Conservation (phyloP, 2,113 vertebrate species). For the Passer domesticus region DNA sequence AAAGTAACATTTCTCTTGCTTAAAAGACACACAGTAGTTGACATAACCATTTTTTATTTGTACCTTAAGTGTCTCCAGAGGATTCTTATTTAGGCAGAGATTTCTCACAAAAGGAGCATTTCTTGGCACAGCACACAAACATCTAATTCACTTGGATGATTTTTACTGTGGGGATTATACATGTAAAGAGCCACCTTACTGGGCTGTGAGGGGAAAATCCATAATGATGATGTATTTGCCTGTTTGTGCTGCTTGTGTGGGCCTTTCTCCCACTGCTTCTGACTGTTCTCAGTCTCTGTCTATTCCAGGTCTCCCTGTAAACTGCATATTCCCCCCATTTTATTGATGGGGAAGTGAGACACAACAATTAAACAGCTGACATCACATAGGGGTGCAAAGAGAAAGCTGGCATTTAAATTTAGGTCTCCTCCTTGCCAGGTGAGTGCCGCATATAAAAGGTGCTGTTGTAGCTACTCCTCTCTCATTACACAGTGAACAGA, state of each 20-base stretch:
- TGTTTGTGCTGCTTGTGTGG: neutral
- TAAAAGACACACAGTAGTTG: conserved; percentile 66
- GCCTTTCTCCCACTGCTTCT: neutral
- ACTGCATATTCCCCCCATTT: neutral
- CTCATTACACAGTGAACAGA: neutral
- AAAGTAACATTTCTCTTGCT: conserved; percentile 59
- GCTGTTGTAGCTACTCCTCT: neutral
- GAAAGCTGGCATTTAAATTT: neutral
- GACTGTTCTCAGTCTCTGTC: neutral
- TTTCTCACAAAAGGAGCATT: conserved; percentile 54
- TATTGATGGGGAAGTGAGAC: neutral
- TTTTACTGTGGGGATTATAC: conserved; percentile 55
- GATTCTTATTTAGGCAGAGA: conserved; percentile 62
- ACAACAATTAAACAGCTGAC: neutral
- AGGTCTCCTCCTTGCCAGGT: neutral
- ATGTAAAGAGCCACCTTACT: conserved; percentile 57
- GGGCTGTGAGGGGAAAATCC: conserved; percentile 35
- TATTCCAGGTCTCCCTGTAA: neutral
- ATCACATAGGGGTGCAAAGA: neutral
- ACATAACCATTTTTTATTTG: conserved; percentile 72
- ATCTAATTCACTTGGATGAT: conserved; percentile 63
- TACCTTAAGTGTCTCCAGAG: conserved; percentile 66
- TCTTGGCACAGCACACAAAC: conserved; percentile 56
- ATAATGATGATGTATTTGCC: conserved; percentile 36
- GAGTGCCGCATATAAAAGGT: neutral